Base-by-base conservation (phyloP, 2,888 invertebrate genomes). In the Oxytorus armatus region DNA sequence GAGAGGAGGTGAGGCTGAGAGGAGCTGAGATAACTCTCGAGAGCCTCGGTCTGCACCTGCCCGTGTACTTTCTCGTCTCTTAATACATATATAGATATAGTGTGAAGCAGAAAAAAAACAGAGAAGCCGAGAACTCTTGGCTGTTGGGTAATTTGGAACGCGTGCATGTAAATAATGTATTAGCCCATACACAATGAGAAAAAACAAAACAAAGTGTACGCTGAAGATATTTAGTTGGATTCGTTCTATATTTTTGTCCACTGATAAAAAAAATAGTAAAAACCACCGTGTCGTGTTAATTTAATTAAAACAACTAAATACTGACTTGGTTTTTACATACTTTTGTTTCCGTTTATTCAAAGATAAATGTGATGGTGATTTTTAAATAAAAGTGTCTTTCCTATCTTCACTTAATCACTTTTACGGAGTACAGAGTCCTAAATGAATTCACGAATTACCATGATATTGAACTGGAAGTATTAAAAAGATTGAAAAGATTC, bases 111-210 rank as follows among this genome's bases (percentile, higher is more conserved):
- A 33, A n/a, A 2, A 51, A 33, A 11, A 33, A 55, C 29, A 3
- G 55, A 55, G 55, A 55, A 33, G 55, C 55, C 14, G 55, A 29
- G 61, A 49, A 18, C 55, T n/a, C n/a, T n/a, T n/a, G n/a, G n/a
- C n/a, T n/a, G 55, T 47, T 61, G 39, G 51, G 65, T 73, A 61
- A 65, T 66, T 66, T 23, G 78, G 29, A 29, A 44, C 29, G 25
- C 55, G 79, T 63, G 76, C 77, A 82, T 82, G 82, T 82, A 81
- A 82, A 83, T 83, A 82, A 82, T 82, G 69, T 72, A 82, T 83
- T 82, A 82, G 70, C n/a, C n/a, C 80, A 82, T 82, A 29, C 29
- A 73, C 55, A 65, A n/a, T n/a, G n/a, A n/a, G n/a, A n/a, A n/a
- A n/a, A n/a, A n/a, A n/a, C n/a, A n/a, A n/a, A n/a, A n/a, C n/a